Base-by-base conservation (phyloP, 2,113 vertebrate species). In the Urocolius indicus region DNA sequence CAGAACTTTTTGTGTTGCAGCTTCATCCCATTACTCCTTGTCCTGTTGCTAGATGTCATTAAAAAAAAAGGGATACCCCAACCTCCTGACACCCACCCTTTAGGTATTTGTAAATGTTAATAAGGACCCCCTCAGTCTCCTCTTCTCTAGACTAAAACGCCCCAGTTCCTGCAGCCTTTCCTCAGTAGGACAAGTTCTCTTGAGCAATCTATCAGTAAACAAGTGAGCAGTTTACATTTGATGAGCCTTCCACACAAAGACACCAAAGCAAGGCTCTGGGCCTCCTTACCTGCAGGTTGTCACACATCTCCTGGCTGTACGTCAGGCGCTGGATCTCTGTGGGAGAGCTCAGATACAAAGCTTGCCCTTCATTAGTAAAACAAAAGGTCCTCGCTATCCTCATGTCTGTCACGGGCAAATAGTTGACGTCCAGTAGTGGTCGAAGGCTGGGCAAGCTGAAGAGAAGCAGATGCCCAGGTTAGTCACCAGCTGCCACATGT, bases 241-340 rank as follows among this genome's bases (percentile, higher is more conserved):
- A 9, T 0, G 3, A 21, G 29, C 14, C 57, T 52, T 11, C 43
- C 69, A 11, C 55, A 24, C 22, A 23, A 5, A 26, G 67, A 43
- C 16, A 36, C 5, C 20, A 3, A 18, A 20, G 54, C 0, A 12
- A 21, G 72, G 43, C 41, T 46, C 22, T 11, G 32, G 90, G 69
- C 74, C 97, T 38, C 74, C 97, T 38, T 90, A 99, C 99, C 99
- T 99, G 99, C 94, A 99, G 98, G 85, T 98, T 99, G 97, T 99
- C 99, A 95, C 98, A 99, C 99, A 99, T 99, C 97, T 99, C 99
- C 97, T 99, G 99, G 97, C 99, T 99, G 98, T 99, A 99, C 1
- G 99, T 99, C 91, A 99, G 98, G 93, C 99, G 98, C 97, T 99
- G 99, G 94, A 99, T 98, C 98, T 99, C 99, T 34, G 99, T 99